A percentile compares a stretch with the other conserved stretches of the same genome.
Conservation (phyloP, 2,113 vertebrate species). For the Prietella phreatophila region DNA sequence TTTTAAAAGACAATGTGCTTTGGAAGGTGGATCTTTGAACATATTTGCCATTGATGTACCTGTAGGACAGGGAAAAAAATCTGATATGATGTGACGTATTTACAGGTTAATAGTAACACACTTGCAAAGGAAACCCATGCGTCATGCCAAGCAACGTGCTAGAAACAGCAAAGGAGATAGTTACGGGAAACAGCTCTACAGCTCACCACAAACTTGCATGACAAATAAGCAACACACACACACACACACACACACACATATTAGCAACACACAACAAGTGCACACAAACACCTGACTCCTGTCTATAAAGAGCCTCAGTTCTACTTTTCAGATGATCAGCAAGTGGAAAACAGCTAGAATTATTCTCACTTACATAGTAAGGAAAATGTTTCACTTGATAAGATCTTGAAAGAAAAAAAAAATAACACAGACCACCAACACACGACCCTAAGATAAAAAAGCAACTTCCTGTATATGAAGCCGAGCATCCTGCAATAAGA, state of each 20-base stretch:
- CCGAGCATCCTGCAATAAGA: conserved; percentile 14
- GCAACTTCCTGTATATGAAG: conserved; percentile 7
- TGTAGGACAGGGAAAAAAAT: background rate
- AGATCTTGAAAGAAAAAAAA: conserved; percentile 12
- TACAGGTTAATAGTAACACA: conserved; percentile 36
- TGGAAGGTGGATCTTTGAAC: background rate
- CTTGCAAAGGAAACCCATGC: conserved; percentile 40
- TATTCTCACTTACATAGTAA: background rate
- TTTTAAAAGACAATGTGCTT: conserved; percentile 32
- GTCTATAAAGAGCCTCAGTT: background rate
- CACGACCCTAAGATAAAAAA: conserved; percentile 7
- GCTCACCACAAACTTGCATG: conserved; percentile 44
- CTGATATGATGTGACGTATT: conserved; percentile 4
- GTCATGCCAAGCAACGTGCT: conserved; percentile 38
- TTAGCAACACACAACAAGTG: conserved; percentile 17
- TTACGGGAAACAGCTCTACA: conserved; percentile 36
- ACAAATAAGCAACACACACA: conserved; percentile 28
- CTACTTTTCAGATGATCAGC: background rate
- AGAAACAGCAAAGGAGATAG: conserved; percentile 19
- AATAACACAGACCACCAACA: conserved; percentile 15
- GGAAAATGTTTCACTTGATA: background rate
- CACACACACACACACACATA: background rate
- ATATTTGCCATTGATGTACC: background rate
- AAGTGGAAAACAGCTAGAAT: background rate
- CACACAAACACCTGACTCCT: background rate